A percentile compares a stretch with the other conserved stretches of the same genome.
Evolutionary conservation across 1,140 invertebrate species (phyloP).

Genomic region (Rhizoglyphus robini): DNA sequence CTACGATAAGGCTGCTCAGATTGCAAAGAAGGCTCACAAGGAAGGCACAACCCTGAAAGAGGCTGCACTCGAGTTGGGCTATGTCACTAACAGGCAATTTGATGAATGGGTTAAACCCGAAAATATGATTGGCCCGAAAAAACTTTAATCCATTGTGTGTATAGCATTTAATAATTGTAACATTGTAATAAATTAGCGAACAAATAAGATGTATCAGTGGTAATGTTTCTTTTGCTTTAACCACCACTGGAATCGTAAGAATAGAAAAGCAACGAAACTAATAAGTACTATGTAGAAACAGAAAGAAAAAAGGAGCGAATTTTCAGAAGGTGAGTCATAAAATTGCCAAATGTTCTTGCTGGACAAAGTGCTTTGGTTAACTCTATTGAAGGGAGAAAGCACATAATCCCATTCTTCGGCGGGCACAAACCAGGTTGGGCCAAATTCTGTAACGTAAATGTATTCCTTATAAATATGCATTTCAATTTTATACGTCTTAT

Average conservation of each 20-base stretch:
- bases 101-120: constrained; percentile 83
- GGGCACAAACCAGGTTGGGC: neutral
- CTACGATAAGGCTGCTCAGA: constrained; percentile 91
- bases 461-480: too few species aligned
- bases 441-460: neutral
- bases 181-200: too few species aligned
- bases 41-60: constrained; percentile 80
- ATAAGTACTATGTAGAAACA: too few species aligned
- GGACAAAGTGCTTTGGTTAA: neutral
- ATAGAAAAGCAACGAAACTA: too few species aligned
- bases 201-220: neutral
- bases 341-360: too few species aligned
- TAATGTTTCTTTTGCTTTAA: neutral
- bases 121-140: constrained; percentile 87
- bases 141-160: neutral
- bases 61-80: constrained; percentile 72
- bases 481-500: too few species aligned
- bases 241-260: neutral
- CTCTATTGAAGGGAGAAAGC: neutral
- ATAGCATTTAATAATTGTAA: too few species aligned
- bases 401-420: neutral
- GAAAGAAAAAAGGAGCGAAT: too few species aligned
- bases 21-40: constrained; percentile 92
- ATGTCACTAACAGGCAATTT: constrained; percentile 77
- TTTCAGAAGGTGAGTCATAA: too few species aligned